These are phyloP conservation scores for Pachypanchax playfairii DNA, from an alignment of 2,113 vertebrate genomes.

Conservation along the genomic window DNA sequence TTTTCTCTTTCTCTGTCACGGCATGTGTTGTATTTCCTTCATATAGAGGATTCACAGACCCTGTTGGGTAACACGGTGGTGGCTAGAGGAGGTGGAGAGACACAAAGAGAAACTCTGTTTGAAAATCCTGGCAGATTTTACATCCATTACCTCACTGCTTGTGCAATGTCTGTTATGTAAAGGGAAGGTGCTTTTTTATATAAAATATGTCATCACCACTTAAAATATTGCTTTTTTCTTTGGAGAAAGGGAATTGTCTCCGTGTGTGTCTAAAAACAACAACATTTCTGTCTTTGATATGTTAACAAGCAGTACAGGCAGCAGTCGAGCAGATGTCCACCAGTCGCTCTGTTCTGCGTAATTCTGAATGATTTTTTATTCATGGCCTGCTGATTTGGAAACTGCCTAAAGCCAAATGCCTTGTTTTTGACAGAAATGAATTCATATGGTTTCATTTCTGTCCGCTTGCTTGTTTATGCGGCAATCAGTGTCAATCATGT, in stretches of 20 bases:
- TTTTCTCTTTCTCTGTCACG: background rate
- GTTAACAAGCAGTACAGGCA: conserved; percentile 59
- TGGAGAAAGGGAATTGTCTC: conserved; percentile 4
- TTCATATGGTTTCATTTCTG: conserved; percentile 41
- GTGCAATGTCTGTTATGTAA: conserved; percentile 60
- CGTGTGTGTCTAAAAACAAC: conserved; percentile 21
- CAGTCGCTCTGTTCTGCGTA: conserved; percentile 44
- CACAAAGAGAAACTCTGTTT: conserved; percentile 59
- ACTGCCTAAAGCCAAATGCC: conserved; percentile 59
- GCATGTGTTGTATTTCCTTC: conserved; percentile 24
- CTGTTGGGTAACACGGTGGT: conserved; percentile 38
- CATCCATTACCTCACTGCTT: conserved; percentile 35
- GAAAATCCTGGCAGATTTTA: conserved; percentile 43
- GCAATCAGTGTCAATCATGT: conserved; percentile 61
- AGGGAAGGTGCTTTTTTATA: conserved; percentile 13
- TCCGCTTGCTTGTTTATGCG: conserved; percentile 46
- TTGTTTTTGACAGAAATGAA: conserved; percentile 40
- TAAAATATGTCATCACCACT: conserved; percentile 3
- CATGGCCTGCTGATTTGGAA: conserved; percentile 64
- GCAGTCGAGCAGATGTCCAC: conserved; percentile 65
- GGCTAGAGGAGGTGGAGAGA: conserved; percentile 2
- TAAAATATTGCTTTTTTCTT: conserved; percentile 10
- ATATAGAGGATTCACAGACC: conserved; percentile 9
- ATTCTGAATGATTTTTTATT: conserved; percentile 66
- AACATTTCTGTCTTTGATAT: conserved; percentile 57